Base-by-base conservation (phyloP, 2,797 vertebrate species). In the Myripristis jacobus region DNA sequence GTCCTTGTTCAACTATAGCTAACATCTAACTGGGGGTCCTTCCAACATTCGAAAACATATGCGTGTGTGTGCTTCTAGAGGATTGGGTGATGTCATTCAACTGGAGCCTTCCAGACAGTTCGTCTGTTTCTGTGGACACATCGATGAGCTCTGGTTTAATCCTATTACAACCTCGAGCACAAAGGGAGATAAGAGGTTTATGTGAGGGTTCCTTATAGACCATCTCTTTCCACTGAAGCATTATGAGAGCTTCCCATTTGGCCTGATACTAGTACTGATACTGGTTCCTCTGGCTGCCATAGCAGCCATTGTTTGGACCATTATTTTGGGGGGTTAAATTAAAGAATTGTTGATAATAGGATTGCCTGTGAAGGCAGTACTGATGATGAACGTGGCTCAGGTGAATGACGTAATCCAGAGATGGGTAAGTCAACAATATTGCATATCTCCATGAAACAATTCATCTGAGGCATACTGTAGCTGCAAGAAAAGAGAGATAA, bases 371-470 rank as follows among this genome's bases (percentile, higher is more conserved):
- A 74, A 65, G 29, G 51, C 61, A 34, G 31, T 68, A 71, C 53
- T 74, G 61, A 80, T 27, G 83, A 96, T 96, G 96, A 93, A 94
- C 54, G 89, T 93, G 81, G 93, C 95, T 67, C 94, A 96, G 79
- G 90, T 96, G 91, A 92, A 95, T 34, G 92, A 92, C 31, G 76
- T 96, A 81, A 93, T 98, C 91, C 93, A 94, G 80, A 95, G 92
- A 97, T 97, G 97, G 18, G 97, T 98, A 93, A 96, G 97, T 96
- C 83, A 75, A 54, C 62, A 24, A 12, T 54, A 59, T 73, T 71
- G 1, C 53, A 18, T 29, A 8, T 27, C 21, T 31, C 19, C 62
- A 15, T 8, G 52, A 67, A 48, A 53, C 1, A 43, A 16, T 29
- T 67, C 13, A 81, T 22, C 58, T 41, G 47, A 73, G 46, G 21